These are phyloP conservation scores for Dioctria rufipes DNA, from an alignment of 2,888 invertebrate species.

Conservation along the genomic window DNA sequence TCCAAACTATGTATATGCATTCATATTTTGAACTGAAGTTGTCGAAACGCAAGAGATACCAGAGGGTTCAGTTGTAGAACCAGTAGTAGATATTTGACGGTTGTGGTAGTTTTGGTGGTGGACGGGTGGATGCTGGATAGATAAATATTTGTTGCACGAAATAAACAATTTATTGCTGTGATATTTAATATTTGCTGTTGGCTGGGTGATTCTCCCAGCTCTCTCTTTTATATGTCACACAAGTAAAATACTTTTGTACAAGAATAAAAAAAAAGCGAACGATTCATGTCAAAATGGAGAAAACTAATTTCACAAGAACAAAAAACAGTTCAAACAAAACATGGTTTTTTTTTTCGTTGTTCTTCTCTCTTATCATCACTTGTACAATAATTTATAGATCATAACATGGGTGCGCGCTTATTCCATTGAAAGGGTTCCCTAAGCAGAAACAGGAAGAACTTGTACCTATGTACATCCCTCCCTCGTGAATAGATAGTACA, in stretches of 20 bases:
- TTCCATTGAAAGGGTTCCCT: slow-evolving; percentile 24
- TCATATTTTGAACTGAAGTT: neutral
- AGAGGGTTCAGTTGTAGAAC: slow-evolving; percentile 1
- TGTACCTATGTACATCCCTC: too few relatives aligned
- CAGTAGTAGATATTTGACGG: neutral
- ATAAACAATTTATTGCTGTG: slow-evolving; percentile 45
- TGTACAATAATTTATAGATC: slow-evolving; percentile 30
- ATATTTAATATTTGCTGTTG: neutral
- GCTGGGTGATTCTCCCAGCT: too few relatives aligned
- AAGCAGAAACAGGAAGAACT: neutral
- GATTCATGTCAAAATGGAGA: slow-evolving; percentile 15
- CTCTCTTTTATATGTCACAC: too few relatives aligned
- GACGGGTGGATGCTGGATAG: neutral
- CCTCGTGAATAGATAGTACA: neutral
- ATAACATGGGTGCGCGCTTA: neutral
- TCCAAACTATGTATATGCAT: neutral
- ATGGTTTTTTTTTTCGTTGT: slow-evolving; percentile 1
- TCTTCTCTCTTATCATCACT: slow-evolving; percentile 19
- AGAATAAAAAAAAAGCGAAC: slow-evolving; percentile 1
- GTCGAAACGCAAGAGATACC: slow-evolving; percentile 13
- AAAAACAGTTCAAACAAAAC: neutral
- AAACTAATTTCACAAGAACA: slow-evolving; percentile 31
- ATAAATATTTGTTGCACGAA: slow-evolving; percentile 55
- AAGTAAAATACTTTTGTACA: neutral
- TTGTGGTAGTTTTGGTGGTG: neutral